Percentiles rank a stretch among this genome's conserved stretches.
phyloP scores from a whole-genome alignment of 2,888 invertebrate species.

The Cerastis rubricosa region DNA sequence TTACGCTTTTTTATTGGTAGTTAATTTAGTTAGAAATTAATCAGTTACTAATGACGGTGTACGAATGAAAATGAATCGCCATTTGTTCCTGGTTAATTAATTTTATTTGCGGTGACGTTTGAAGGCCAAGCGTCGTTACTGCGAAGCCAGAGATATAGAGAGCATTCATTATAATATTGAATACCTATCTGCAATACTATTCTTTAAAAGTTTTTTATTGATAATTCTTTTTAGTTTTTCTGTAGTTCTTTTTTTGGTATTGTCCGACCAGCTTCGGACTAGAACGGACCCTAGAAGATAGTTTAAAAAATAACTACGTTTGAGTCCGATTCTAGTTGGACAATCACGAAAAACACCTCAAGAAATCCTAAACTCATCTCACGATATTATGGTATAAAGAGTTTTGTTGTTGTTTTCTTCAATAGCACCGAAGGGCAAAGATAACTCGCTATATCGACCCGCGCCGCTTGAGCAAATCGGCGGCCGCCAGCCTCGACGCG shows the following conservation, averaged over 20 bases:
- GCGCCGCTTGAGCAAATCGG: slow-evolving; percentile 86
- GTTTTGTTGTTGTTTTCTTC: slow-evolving; percentile 76
- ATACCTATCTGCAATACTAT: slow-evolving; percentile 1
- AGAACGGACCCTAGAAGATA: too few species aligned
- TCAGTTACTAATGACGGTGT: slow-evolving; percentile 16
- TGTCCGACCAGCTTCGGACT: not conserved
- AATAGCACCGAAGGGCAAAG: slow-evolving; percentile 89
- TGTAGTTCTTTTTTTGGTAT: not conserved
- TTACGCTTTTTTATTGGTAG: not conserved
- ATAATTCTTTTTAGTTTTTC: slow-evolving; percentile 11
- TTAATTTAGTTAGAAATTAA: slow-evolving; percentile 3
- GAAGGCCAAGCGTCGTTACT: slow-evolving; percentile 26
- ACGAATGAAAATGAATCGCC: slow-evolving; percentile 3
- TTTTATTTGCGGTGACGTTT: slow-evolving; percentile 27
- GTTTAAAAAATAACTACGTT: too few species aligned
- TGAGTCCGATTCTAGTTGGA: not conserved
- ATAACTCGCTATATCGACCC: slow-evolving; percentile 89
- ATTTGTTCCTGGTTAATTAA: slow-evolving; percentile 42
- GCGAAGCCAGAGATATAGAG: not conserved
- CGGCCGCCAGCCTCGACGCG: slow-evolving; percentile 86
- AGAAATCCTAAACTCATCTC: slow-evolving; percentile 10
- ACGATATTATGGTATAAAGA: slow-evolving; percentile 19
- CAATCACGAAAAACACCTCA: not conserved
- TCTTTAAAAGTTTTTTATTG: slow-evolving; percentile 1
- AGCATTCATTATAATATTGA: slow-evolving; percentile 17